Percentiles rank a stretch among this genome's conserved stretches.
These are phyloP conservation scores for Phasia obesa DNA, from an alignment of 2,888 invertebrate genomes.

Conservation along the genomic window DNA sequence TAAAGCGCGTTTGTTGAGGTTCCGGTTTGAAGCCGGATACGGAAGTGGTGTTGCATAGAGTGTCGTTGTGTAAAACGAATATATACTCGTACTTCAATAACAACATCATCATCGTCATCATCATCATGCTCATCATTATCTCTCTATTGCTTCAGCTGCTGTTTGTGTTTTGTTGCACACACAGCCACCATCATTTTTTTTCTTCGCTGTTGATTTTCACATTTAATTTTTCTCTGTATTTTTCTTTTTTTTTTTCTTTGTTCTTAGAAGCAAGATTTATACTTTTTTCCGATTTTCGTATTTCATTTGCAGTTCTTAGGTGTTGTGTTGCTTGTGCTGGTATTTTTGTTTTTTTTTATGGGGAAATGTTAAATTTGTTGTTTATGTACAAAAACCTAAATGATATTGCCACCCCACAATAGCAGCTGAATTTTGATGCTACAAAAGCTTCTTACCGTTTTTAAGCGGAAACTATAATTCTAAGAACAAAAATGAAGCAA, in stretches of 20 bases:
- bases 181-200: slow-evolving; percentile 38
- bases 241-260: slow-evolving; percentile 10
- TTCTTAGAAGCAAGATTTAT: slow-evolving; percentile 25
- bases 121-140: too few relatives aligned
- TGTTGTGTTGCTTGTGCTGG: slow-evolving; percentile 39
- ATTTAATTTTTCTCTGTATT: slow-evolving; percentile 31
- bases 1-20: slow-evolving; percentile 67
- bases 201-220: slow-evolving; percentile 18
- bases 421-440: slow-evolving; percentile 51
- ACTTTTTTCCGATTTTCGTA: slow-evolving; percentile 47
- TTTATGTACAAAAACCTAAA: slow-evolving; percentile 38
- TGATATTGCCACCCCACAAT: slow-evolving; percentile 16
- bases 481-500: not conserved
- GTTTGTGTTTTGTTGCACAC: not conserved
- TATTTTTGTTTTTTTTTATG: slow-evolving; percentile 10
- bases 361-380: slow-evolving; percentile 44
- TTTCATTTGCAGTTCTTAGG: slow-evolving; percentile 34
- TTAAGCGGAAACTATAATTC: slow-evolving; percentile 22
- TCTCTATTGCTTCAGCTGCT: not conserved
- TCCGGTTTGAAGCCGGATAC: slow-evolving; percentile 68
- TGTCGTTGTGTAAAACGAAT: slow-evolving; percentile 60
- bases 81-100: slow-evolving; percentile 20
- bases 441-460: slow-evolving; percentile 59
- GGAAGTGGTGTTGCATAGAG: slow-evolving; percentile 68
- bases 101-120: slow-evolving; percentile 20